Base-by-base conservation (phyloP, 2,797 vertebrate species). In the Silurus lanzhouensis region DNA sequence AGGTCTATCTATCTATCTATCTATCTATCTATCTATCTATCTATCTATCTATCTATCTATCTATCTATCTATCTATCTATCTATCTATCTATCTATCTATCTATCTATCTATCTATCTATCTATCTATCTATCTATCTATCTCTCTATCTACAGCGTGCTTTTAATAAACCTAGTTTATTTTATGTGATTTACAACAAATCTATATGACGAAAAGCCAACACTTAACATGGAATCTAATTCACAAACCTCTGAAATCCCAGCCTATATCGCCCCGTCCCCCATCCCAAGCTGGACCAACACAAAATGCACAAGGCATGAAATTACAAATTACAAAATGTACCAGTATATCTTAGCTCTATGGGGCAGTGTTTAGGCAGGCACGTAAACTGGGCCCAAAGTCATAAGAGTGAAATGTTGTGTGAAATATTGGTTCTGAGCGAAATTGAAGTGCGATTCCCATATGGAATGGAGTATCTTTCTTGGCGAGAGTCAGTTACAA, bases 381-480 rank as follows among this genome's bases (percentile, higher is more conserved):
- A 57, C 12, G 22, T 19, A 52, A 58, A 63, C 52, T 60, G 22
- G 25, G 67, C 13, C 58, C 67, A 57, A 63, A 66, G 68, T 31
- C 31, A 46, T 70, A 79, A 27, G 57, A 46, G 64, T 71, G 27
- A 84, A 67, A 74, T 83, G 20, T 55, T 63, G 71, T 86, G 79
- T 80, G 76, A 75, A 85, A 70, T 81, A 87, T 84, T 46, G 79
- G 68, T 14, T 17, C 70, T 72, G 75, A 86, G 52, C 48, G 76
- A 84, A 85, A 83, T 82, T 85, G 87, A 87, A 87, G 81, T 64
- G 78, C 20, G 48, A 88, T 81, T 88, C 85, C 84, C 70, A 79
- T 89, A 84, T 55, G 87, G 76, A 87, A 88, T 87, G 19, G 67
- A 87, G 8, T 67, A 31, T 77, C 58, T 87, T 88, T 60, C 75